Percentiles rank a stretch among this genome's conserved stretches.
Evolutionary conservation across 2,888 invertebrate genomes (phyloP).

Genomic region (Rhopalosiphum nymphaeae): DNA sequence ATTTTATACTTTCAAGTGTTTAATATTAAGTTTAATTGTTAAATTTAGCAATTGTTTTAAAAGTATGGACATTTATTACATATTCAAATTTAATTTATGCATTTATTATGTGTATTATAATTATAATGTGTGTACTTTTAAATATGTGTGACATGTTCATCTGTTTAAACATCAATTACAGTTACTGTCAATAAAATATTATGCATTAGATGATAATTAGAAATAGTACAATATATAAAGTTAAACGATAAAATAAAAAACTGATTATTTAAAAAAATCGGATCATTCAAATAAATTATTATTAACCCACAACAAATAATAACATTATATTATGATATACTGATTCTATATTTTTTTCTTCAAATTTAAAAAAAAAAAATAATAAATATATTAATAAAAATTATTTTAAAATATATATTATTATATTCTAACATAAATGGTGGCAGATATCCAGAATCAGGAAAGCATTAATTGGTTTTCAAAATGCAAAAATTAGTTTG

Average conservation of each 20-base stretch:
- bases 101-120: neutral
- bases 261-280: no score
- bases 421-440: no score
- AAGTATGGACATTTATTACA: neutral
- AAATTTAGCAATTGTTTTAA: neutral
- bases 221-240: neutral
- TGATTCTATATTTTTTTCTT: no score
- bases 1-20: neutral
- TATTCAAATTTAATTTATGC: neutral
- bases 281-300: no score
- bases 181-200: neutral
- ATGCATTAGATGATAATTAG: neutral
- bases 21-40: neutral
- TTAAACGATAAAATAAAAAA: neutral
- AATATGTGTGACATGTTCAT: neutral
- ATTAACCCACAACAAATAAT: no score
- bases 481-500: no score
- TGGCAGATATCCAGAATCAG: no score
- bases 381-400: no score
- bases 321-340: no score
- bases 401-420: no score
- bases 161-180: neutral
- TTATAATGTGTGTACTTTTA: neutral
- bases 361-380: no score
- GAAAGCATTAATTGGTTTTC: no score